A percentile compares a stretch with the other conserved stretches of the same genome.
Conservation (phyloP, 2,797 vertebrate species). For the Sebastes itinus region DNA sequence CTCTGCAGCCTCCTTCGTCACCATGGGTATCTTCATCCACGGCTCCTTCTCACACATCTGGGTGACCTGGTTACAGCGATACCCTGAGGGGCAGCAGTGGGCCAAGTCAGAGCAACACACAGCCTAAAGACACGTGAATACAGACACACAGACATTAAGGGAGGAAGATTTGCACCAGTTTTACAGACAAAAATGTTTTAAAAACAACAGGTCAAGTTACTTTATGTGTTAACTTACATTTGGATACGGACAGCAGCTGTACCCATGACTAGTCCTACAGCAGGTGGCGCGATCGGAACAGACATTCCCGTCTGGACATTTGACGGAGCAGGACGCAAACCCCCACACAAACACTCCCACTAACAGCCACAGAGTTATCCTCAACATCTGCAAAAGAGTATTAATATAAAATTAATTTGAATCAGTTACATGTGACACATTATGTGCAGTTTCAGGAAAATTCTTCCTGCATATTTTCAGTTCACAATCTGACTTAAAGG, state of each 20-base stretch:
- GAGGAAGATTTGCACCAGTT: neutral
- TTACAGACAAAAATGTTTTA: neutral
- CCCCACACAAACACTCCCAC: constrained; percentile 40
- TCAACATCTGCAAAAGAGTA: constrained; percentile 77
- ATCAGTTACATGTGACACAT: neutral
- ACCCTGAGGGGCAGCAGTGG: constrained; percentile 78
- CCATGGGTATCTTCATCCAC: constrained; percentile 52
- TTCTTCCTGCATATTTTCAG: neutral
- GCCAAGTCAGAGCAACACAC: constrained; percentile 76
- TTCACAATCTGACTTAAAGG: neutral
- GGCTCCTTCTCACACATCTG: constrained; percentile 60
- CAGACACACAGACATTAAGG: neutral
- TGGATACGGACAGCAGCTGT: constrained; percentile 75
- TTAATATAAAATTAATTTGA: neutral
- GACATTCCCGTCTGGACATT: constrained; percentile 63
- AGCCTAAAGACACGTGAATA: constrained; percentile 53
- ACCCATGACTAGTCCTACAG: constrained; percentile 59
- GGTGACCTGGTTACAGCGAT: constrained; percentile 48
- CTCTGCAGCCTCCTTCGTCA: constrained; percentile 37
- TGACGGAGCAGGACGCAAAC: constrained; percentile 46
- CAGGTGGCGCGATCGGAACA: constrained; percentile 68
- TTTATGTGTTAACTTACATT: constrained; percentile 52
- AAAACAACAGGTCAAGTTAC: neutral
- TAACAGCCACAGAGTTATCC: constrained; percentile 60
- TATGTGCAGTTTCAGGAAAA: neutral